Conservation (phyloP, 2,113 vertebrate species). For the Spizaetus ornatus region DNA sequence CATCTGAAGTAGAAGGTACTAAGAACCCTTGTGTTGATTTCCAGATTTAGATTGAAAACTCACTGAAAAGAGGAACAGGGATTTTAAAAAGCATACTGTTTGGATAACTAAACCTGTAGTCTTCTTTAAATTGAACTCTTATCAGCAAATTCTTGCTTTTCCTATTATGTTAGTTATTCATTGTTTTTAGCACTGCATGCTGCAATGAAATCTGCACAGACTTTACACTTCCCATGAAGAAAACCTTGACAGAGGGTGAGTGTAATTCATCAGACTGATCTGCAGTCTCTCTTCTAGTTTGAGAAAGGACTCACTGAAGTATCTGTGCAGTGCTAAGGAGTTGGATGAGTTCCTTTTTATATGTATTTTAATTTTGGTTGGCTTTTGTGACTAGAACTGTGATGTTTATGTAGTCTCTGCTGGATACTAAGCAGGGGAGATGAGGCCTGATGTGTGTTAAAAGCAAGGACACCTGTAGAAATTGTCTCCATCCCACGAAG, state of each 20-base stretch:
- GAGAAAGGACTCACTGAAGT: neutral
- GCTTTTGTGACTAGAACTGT: neutral
- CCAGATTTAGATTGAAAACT: neutral
- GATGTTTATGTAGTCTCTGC: neutral
- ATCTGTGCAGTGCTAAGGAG: neutral
- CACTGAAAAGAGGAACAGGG: neutral
- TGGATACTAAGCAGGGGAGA: neutral
- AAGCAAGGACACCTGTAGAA: neutral
- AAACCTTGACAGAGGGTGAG: neutral
- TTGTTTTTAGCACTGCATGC: neutral
- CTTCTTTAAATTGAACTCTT: neutral
- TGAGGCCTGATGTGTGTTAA: neutral
- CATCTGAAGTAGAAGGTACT: neutral
- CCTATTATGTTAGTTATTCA: neutral
- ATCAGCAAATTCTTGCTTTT: neutral
- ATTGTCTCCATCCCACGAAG: neutral
- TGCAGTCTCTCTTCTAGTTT: neutral
- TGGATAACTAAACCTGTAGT: neutral
- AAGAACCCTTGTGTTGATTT: neutral
- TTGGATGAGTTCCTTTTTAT: neutral
- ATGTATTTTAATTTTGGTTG: neutral
- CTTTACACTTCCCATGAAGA: neutral
- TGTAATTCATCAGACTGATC: neutral
- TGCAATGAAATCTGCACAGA: neutral
- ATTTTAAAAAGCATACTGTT: neutral